Evolutionary conservation across 2,113 vertebrate genomes (phyloP), one percentile per base, ranked within the genome.

Genomic region (Crotalus viridis): DNA sequence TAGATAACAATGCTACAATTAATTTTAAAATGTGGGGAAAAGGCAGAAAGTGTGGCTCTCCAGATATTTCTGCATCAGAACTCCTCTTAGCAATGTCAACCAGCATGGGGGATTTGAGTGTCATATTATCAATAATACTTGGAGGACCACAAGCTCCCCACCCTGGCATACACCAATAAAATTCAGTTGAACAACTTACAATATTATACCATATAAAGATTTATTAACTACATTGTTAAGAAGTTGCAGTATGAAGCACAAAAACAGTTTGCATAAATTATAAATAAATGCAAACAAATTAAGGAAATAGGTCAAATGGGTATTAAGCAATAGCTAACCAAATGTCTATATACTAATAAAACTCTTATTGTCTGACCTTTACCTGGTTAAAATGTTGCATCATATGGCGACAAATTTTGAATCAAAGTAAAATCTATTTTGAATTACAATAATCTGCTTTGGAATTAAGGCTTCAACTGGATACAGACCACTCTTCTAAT

Each of bases 171-270:
- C 59, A 93, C 89, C 85, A 54, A 95, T 7, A 1, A 95, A 97
- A 95, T 86, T 33, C 85, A 90, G 89, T 2, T 24, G 92, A 94
- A 46, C 56, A 94, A 94, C 0, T 54, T 95, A 91, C 61, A 92
- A 92, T 94, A 33, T 90, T 94, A 87, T 88, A 56, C 39, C 69
- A 93, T 95, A 92, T 92, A 95, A 90, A 91, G 92, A 93, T 93
- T 89, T 95, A 92, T 90, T 94, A 87, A 95, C 93, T 95, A 89
- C 93, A 94, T 93, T 85, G 91, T 94, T 95, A 91, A 94, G 94
- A 90, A 88, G 87, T 93, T 54, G 43, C 48, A 93, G 81, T 8
- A 0, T 4, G 87, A 92, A 91, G 90, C 69, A 33, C 94, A 55
- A 89, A 89, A 89, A 39, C 90, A 90, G 52, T 94, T 94, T 88